These are phyloP conservation scores for Daptonema setosum DNA, from an alignment of 2,888 invertebrate genomes.

Conservation along the genomic window DNA sequence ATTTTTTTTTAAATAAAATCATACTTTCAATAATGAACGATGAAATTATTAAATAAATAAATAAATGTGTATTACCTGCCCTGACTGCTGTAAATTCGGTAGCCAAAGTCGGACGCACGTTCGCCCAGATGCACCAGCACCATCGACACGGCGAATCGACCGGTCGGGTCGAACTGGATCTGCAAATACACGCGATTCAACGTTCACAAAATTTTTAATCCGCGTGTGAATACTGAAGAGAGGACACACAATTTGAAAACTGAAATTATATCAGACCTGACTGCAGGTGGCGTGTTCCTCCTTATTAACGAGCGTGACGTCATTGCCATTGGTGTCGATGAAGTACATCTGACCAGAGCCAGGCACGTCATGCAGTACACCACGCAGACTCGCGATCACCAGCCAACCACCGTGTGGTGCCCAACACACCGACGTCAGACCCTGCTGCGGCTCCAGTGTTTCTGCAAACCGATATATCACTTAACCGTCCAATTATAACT, in stretches of 20 bases:
- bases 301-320: conserved; percentile 15
- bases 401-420: conserved; percentile 43
- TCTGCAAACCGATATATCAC: conserved; percentile 38
- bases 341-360: conserved; percentile 21
- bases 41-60: no score
- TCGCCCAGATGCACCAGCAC: conserved; percentile 65
- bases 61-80: no score
- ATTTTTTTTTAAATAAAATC: no score
- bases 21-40: no score
- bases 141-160: conserved; percentile 79
- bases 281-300: conserved; percentile 9
- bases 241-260: no score
- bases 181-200: conserved; percentile 51
- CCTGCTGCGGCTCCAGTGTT: conserved; percentile 44
- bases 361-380: conserved; percentile 8
- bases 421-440: conserved; percentile 66
- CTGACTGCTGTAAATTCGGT: conserved; percentile 96
- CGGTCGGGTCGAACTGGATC: conserved; percentile 98
- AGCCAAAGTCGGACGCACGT: conserved; percentile 46
- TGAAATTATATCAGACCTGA: no score
- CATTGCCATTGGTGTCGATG: conserved; percentile 19
- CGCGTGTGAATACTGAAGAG: no score
- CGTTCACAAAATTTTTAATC: no score
- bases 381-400: conserved; percentile 16
- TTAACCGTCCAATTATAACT: conserved; percentile 7